A percentile compares a stretch with the other conserved stretches of the same genome.
phyloP scores from a whole-genome alignment of 2,113 vertebrate species.

The Pavo muticus region DNA sequence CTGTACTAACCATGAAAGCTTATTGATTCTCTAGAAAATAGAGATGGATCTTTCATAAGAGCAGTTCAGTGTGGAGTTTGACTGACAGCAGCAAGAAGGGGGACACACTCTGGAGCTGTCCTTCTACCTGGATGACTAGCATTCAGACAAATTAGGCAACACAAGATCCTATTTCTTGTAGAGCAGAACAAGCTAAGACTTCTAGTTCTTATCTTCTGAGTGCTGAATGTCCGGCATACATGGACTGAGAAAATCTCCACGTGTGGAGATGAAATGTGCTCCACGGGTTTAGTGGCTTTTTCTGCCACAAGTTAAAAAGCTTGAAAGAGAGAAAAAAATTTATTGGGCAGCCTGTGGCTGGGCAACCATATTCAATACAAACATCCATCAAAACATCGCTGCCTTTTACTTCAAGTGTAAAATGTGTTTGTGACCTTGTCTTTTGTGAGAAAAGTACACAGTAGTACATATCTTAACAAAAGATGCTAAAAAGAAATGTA shows the following conservation, averaged over 20 bases:
- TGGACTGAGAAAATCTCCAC: background rate
- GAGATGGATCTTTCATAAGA: background rate
- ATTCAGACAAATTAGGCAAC: background rate
- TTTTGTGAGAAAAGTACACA: background rate
- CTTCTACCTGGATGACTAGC: background rate
- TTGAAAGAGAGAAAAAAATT: background rate
- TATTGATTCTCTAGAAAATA: background rate
- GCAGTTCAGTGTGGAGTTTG: accelerated
- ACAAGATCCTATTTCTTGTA: background rate
- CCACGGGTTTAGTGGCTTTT: background rate
- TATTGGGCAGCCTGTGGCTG: background rate
- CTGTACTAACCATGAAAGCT: background rate
- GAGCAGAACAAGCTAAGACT: background rate
- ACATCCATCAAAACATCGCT: background rate
- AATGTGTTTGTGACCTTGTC: background rate
- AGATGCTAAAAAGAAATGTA: background rate
- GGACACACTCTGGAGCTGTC: background rate
- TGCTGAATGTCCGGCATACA: background rate
- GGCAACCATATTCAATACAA: background rate
- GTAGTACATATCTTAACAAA: accelerated
- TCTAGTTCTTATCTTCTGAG: background rate
- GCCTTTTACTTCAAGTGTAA: background rate
- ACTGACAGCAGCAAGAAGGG: background rate
- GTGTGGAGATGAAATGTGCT: background rate
- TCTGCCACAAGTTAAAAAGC: background rate